Conservation (phyloP, 2,797 vertebrate genomes). For the Moxostoma hubbsi region DNA sequence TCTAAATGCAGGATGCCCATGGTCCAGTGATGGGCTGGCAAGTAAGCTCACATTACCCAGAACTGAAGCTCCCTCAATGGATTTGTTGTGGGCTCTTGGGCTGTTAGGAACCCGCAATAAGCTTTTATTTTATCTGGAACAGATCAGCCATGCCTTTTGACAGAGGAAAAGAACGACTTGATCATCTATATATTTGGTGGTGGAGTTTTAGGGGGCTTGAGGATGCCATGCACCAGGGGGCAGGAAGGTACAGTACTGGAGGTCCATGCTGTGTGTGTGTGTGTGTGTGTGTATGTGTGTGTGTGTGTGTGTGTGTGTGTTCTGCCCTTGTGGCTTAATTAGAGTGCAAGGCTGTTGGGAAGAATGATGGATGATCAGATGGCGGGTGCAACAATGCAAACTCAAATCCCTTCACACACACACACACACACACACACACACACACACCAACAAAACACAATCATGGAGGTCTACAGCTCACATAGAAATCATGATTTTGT, state of each 20-base stretch:
- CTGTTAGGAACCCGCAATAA: constrained; percentile 28
- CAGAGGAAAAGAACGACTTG: constrained; percentile 34
- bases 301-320: not conserved
- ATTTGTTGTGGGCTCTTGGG: constrained; percentile 45
- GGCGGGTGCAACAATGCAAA: constrained; percentile 25
- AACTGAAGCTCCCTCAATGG: constrained; percentile 31
- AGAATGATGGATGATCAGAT: constrained; percentile 53
- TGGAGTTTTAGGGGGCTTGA: constrained; percentile 17
- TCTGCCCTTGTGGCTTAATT: constrained; percentile 58
- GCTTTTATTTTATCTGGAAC: constrained; percentile 43
- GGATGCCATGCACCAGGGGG: constrained; percentile 32
- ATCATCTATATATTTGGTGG: constrained; percentile 24
- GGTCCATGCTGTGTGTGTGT: constrained; percentile 17
- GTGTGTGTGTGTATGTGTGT: not conserved
- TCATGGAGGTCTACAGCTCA: no score
- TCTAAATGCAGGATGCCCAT: constrained; percentile 35
- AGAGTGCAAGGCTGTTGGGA: constrained; percentile 24
- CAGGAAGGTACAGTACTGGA: constrained; percentile 45
- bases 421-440: no score
- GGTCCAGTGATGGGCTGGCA: constrained; percentile 27
- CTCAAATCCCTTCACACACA: no score
- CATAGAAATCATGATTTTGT: no score
- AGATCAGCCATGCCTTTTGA: constrained; percentile 20
- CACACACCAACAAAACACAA: no score
- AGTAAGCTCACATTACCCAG: constrained; percentile 48